phyloP scores from a whole-genome alignment of 2,113 vertebrate genomes.

The Pachycephala philippinensis region DNA sequence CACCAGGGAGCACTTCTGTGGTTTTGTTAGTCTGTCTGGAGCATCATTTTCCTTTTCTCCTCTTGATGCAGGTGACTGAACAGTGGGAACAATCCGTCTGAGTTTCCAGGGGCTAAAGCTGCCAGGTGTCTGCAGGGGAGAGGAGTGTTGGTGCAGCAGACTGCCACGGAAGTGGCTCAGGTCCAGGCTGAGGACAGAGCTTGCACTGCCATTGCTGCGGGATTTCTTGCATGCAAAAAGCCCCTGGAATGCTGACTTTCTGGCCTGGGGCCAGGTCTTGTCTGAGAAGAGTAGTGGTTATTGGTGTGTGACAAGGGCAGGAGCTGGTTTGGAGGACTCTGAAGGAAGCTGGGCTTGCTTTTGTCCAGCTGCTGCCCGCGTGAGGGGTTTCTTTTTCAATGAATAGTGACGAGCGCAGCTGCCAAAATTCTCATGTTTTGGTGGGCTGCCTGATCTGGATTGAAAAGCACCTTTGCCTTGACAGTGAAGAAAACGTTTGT shows the following conservation, averaged over 20 bases:
- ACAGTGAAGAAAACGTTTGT: not conserved
- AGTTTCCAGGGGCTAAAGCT: not conserved
- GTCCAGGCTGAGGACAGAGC: not conserved
- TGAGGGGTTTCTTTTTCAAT: not conserved
- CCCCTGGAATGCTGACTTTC: not conserved
- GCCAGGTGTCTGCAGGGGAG: not conserved
- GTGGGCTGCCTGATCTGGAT: not conserved
- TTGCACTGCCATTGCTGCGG: not conserved
- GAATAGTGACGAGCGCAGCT: not conserved
- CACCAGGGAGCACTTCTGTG: not conserved
- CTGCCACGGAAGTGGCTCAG: not conserved
- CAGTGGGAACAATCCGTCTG: not conserved
- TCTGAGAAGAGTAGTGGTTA: not conserved
- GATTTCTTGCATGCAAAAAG: not conserved
- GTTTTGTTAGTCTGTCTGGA: not conserved
- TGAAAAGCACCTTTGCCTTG: not conserved
- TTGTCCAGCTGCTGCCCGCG: not conserved
- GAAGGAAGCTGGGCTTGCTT: not conserved
- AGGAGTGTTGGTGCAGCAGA: not conserved
- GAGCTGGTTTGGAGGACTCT: not conserved
- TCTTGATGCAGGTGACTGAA: not conserved
- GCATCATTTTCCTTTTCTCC: not conserved
- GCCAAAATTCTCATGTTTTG: not conserved
- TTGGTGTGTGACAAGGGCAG: not conserved
- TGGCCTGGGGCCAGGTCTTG: not conserved